phyloP scores from a whole-genome alignment of 2,888 invertebrate genomes.

The Elmis aenea region DNA sequence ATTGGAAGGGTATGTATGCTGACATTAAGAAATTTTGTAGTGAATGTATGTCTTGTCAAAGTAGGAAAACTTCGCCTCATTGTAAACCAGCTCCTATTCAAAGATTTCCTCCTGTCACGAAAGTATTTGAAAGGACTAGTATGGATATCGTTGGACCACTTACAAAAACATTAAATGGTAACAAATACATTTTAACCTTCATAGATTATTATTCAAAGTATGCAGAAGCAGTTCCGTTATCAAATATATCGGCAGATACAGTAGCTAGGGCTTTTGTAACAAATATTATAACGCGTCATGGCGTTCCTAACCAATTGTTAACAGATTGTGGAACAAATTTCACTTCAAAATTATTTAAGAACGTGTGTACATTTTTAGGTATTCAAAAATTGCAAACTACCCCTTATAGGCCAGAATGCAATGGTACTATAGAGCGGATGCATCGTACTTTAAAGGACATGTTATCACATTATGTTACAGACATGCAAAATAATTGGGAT shows the following conservation, averaged over 20 bases:
- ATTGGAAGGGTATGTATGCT: conserved; percentile 25
- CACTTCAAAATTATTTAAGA: conserved; percentile 25
- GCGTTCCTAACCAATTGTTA: conserved; percentile 28
- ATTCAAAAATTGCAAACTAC: conserved; percentile 28
- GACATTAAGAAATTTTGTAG: conserved; percentile 25
- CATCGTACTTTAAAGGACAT: conserved; percentile 30
- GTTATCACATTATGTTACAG: conserved; percentile 27
- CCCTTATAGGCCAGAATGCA: conserved; percentile 30
- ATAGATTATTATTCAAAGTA: conserved; percentile 29
- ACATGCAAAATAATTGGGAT: conserved; percentile 30
- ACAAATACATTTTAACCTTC: conserved; percentile 31
- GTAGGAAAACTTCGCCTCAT: conserved; percentile 26
- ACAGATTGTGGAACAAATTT: conserved; percentile 32
- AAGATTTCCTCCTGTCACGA: conserved; percentile 15
- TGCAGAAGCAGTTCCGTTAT: conserved; percentile 29
- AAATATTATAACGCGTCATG: conserved; percentile 27
- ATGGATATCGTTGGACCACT: conserved; percentile 33
- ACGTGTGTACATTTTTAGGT: conserved; percentile 24
- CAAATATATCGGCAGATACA: conserved; percentile 27
- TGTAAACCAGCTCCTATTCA: conserved; percentile 22
- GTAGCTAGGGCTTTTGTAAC: conserved; percentile 26
- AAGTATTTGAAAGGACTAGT: conserved; percentile 24
- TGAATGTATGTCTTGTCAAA: conserved; percentile 27
- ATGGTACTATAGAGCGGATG: conserved; percentile 32
- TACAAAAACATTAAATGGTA: conserved; percentile 19